Evolutionary conservation across 2,797 vertebrate species (phyloP), one percentile per base, ranked within the genome.

Genomic region (Phoebastria nigripes): DNA sequence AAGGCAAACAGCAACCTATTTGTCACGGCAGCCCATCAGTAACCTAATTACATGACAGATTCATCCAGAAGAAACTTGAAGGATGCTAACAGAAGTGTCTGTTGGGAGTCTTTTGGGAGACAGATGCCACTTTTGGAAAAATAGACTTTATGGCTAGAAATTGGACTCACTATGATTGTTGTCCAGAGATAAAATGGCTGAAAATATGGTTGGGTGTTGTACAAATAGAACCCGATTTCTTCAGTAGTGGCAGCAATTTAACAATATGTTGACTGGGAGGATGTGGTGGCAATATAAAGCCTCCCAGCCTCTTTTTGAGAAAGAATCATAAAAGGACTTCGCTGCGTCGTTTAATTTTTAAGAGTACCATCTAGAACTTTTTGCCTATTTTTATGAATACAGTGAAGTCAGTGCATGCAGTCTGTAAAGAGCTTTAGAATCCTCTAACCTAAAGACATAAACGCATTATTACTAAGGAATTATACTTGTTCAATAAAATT

Each of bases 101-200:
- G 71, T 91, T 91, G 71, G 72, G 82, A 92, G 70, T 96, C 92
- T 97, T 97, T 82, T 85, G 93, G 95, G 97, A 97, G 83, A 97
- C 26, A 62, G 90, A 93, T 90, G 86, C n/a, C 58, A 95, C 33
- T 91, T 89, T 83, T 87, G 92, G 62, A 96, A 97, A 97, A 96
- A 87, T 19, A 92, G 93, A 61, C 90, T 97, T 95, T 96, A 76
- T 85, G 93, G 71, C 21, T 96, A 92, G 52, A 95, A 96, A 97
- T 92, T 92, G 67, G 87, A 90, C 74, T 94, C 26, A 28, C 55
- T 96, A n/a, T 90, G 92, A 96, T 97, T 96, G 54, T 59, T 95
- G 72, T 93, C 87, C 91, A 90, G 96, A 95, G 94, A 94, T 84
- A 94, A 94, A 90, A 70, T 93, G 83, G 71, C 46, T 95, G 83